Percentiles rank a stretch among this genome's conserved stretches.
Evolutionary conservation across 1,140 invertebrate genomes (phyloP).

Genomic region (Asbolus verrucosus): DNA sequence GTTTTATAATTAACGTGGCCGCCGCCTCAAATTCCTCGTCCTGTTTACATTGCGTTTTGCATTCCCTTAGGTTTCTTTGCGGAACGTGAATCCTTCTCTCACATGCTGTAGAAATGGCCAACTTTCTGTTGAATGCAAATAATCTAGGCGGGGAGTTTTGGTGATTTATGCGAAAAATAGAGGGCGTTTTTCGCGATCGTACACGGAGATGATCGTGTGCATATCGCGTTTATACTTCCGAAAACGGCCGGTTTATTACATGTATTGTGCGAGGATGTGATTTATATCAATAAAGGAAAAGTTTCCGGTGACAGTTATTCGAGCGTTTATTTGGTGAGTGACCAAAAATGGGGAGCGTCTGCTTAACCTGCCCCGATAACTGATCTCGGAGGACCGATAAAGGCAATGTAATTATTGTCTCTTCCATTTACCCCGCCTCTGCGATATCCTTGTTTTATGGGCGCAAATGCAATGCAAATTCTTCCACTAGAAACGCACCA

Average conservation of each 20-base stretch:
- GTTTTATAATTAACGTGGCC: conserved; percentile 30
- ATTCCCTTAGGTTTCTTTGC: conserved; percentile 19
- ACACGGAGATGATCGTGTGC: too few species aligned
- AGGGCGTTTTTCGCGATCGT: too few species aligned
- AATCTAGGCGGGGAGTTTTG: neutral
- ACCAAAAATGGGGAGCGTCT: conserved; percentile 38
- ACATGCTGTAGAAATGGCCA: neutral
- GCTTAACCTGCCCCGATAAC: conserved; percentile 23
- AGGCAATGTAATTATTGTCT: conserved; percentile 16
- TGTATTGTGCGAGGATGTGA: conserved; percentile 18
- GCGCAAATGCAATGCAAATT: too few species aligned
- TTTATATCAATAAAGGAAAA: conserved; percentile 37
- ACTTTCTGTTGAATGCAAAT: conserved; percentile 10
- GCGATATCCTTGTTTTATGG: conserved; percentile 20
- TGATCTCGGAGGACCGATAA: conserved; percentile 30
- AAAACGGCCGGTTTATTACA: neutral
- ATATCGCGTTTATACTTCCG: too few species aligned
- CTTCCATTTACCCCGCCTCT: conserved; percentile 2
- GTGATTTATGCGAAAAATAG: conserved; percentile 9
- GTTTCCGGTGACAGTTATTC: conserved; percentile 15
- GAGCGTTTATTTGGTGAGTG: conserved; percentile 29
- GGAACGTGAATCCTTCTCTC: neutral
- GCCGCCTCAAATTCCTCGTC: conserved; percentile 21
- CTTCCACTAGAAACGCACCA: too few species aligned
- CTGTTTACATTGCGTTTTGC: conserved; percentile 18